Conservation (phyloP, 2,888 invertebrate species). For the Leptinotarsa juncta region DNA sequence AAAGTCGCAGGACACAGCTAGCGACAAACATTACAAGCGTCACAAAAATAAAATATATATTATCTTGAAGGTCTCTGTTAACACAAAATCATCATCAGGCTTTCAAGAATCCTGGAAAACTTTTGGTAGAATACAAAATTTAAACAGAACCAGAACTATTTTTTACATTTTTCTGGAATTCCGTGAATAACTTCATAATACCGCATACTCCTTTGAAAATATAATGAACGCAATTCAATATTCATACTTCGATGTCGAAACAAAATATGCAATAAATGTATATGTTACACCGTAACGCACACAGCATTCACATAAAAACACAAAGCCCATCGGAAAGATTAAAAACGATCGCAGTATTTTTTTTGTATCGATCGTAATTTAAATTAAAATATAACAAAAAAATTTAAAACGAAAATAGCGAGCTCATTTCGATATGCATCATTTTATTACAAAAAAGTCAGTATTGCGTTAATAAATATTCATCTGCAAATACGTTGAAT, state of each 20-base stretch:
- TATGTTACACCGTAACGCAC: conserved; percentile 8
- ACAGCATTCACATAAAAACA: conserved; percentile 38
- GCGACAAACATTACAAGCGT: too few species aligned
- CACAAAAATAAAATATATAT: too few species aligned
- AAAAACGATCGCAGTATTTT: conserved; percentile 42
- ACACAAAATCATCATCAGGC: too few species aligned
- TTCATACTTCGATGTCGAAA: conserved; percentile 13
- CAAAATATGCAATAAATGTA: conserved; percentile 15
- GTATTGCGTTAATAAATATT: conserved; percentile 59
- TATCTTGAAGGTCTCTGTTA: too few species aligned
- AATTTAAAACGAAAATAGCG: conserved; percentile 49
- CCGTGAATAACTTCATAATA: background rate
- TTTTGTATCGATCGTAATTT: conserved; percentile 44
- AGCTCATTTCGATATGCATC: conserved; percentile 59
- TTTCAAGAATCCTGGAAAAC: too few species aligned
- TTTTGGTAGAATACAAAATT: too few species aligned
- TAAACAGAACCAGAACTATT: too few species aligned
- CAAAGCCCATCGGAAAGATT: conserved; percentile 43
- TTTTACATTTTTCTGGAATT: background rate
- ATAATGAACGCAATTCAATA: conserved; percentile 4
- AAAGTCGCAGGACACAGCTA: too few species aligned
- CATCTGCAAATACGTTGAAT: conserved; percentile 57
- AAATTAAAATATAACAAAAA: conserved; percentile 49
- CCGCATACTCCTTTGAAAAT: background rate
- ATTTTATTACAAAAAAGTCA: conserved; percentile 57